phyloP scores from a whole-genome alignment of 2,888 invertebrate species.

The Venustoraphidia nigricollis region DNA sequence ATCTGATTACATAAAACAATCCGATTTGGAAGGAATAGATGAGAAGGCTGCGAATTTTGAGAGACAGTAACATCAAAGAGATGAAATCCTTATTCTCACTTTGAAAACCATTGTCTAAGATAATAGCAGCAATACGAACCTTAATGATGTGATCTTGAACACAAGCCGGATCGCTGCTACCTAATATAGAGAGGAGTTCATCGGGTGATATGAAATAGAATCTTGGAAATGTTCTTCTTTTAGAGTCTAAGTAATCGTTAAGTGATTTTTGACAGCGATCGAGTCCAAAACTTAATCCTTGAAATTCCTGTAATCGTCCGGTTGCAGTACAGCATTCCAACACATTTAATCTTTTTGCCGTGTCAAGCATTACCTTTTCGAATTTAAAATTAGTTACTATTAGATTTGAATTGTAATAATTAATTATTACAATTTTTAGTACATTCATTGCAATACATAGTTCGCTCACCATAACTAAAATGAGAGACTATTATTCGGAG shows the following conservation, averaged over 20 bases:
- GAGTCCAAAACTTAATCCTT: conserved; percentile 53
- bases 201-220: conserved; percentile 93
- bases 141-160: conserved; percentile 91
- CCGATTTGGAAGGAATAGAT: no score
- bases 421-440: no score
- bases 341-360: conserved; percentile 63
- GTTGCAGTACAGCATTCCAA: conserved; percentile 59
- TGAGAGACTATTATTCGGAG: no score
- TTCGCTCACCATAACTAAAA: no score
- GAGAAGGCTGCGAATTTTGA: no score
- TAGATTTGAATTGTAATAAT: no score
- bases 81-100: not conserved
- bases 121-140: conserved; percentile 27
- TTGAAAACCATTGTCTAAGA: not conserved
- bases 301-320: conserved; percentile 62
- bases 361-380: conserved; percentile 66
- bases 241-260: conserved; percentile 78
- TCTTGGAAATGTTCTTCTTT: conserved; percentile 73
- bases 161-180: conserved; percentile 66
- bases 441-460: no score
- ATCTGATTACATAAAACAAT: no score
- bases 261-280: conserved; percentile 86
- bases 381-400: not conserved
- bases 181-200: conserved; percentile 76
- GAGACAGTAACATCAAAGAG: not conserved